phyloP scores from a whole-genome alignment of 2,888 invertebrate species.

The Acrobasis repandana region DNA sequence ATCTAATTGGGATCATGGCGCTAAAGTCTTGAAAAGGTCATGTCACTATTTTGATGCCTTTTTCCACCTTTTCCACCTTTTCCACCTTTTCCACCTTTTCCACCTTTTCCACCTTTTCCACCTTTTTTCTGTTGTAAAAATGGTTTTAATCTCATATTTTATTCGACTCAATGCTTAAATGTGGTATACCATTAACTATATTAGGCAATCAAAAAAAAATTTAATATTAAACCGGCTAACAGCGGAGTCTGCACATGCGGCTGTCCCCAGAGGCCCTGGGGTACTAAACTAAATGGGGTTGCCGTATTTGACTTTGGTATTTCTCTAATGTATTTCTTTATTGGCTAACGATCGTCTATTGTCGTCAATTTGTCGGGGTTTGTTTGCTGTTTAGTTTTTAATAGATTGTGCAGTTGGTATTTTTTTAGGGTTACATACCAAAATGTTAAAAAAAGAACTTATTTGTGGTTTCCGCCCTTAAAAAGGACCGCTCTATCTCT shows the following conservation, averaged over 20 bases:
- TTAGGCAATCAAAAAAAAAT: slow-evolving; percentile 20
- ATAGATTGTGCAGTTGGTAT: slow-evolving; percentile 13
- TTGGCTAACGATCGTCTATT: slow-evolving; percentile 19
- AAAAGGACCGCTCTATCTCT: too few species aligned
- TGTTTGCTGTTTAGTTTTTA: slow-evolving; percentile 10
- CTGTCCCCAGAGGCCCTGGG: slow-evolving; percentile 23
- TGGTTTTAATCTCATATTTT: too few species aligned
- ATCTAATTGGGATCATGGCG: too few species aligned
- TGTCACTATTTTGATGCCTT: too few species aligned
- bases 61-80: too few species aligned
- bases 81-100: too few species aligned
- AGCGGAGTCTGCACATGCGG: slow-evolving; percentile 20
- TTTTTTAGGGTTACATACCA: background rate
- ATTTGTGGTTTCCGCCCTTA: too few species aligned
- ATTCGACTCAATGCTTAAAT: background rate
- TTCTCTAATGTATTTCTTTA: slow-evolving; percentile 20
- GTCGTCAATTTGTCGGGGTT: slow-evolving; percentile 21
- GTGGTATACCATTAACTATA: slow-evolving; percentile 13
- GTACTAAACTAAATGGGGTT: slow-evolving; percentile 19
- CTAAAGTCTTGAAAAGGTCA: too few species aligned
- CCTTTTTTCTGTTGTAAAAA: too few species aligned
- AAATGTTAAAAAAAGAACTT: too few species aligned
- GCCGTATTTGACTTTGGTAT: slow-evolving; percentile 31
- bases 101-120: too few species aligned
- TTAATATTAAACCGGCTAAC: slow-evolving; percentile 19